A percentile compares a stretch with the other conserved stretches of the same genome.
phyloP scores from a whole-genome alignment of 2,797 vertebrate species.

The Prunella strophiata region DNA sequence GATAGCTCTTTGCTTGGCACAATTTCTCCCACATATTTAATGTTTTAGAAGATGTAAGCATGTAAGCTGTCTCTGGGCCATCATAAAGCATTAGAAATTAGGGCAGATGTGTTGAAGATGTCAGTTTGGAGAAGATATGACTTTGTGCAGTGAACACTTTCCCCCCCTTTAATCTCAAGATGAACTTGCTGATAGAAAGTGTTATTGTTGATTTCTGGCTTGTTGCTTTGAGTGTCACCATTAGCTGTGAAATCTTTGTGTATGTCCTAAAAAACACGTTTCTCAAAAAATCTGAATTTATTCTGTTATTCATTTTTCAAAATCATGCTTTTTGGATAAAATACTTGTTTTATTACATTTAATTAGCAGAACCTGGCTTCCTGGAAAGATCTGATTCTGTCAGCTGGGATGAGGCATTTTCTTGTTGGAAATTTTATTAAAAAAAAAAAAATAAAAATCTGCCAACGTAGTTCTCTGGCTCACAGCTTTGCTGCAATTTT shows the following conservation, averaged over 20 bases:
- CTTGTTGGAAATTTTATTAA: neutral
- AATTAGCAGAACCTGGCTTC: neutral
- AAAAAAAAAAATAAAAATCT: constrained; percentile 11
- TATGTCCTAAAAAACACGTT: neutral
- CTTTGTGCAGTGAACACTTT: neutral
- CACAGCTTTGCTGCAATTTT: constrained; percentile 53
- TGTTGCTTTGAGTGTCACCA: neutral
- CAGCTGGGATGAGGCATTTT: neutral
- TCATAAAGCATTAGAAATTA: neutral
- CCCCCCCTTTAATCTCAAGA: neutral
- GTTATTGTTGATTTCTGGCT: neutral
- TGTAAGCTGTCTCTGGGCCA: neutral
- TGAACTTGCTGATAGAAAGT: neutral
- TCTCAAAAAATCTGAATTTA: neutral
- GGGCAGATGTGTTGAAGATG: neutral
- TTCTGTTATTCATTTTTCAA: neutral
- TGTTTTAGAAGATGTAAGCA: neutral
- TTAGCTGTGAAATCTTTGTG: neutral
- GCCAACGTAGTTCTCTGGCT: constrained; percentile 56
- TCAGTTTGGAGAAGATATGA: neutral
- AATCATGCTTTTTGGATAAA: neutral
- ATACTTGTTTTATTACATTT: neutral
- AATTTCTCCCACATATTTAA: neutral
- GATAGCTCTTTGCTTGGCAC: neutral
- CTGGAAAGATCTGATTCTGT: constrained; percentile 46